Percentiles rank a stretch among this genome's conserved stretches.
Evolutionary conservation across 2,888 invertebrate species (phyloP).

Genomic region (Campoletis raptor): DNA sequence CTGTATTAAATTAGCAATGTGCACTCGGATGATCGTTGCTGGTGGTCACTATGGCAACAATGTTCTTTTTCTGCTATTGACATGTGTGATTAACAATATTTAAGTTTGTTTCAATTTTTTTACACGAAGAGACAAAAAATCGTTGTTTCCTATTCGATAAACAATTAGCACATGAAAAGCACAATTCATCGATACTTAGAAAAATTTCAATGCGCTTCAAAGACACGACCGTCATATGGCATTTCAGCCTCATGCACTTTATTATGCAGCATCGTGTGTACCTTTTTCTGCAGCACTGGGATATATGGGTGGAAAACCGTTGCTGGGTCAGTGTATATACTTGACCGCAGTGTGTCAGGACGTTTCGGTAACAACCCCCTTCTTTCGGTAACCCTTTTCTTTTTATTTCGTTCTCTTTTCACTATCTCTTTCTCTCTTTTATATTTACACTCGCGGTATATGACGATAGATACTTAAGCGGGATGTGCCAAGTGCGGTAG

Average conservation of each 20-base stretch:
- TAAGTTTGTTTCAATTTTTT: not conserved
- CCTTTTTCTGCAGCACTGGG: not conserved
- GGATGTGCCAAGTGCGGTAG: slow-evolving; percentile 43
- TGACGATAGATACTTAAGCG: slow-evolving; percentile 57
- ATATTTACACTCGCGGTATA: slow-evolving; percentile 54
- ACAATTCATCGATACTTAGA: no score
- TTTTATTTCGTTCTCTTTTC: not conserved
- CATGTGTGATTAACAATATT: not conserved
- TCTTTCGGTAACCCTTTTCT: not conserved
- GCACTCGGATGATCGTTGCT: not conserved
- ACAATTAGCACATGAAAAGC: not conserved
- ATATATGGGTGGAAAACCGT: not conserved
- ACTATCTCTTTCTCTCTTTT: slow-evolving; percentile 20
- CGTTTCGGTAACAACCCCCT: slow-evolving; percentile 22
- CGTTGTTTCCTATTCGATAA: no score
- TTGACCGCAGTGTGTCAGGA: slow-evolving; percentile 26
- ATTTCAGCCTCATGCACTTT: no score
- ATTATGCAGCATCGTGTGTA: not conserved
- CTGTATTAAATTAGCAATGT: not conserved
- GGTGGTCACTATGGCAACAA: not conserved
- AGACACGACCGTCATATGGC: no score
- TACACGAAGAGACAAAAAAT: not conserved
- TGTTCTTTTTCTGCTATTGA: not conserved
- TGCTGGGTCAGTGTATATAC: slow-evolving; percentile 46
- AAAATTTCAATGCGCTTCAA: no score